phyloP scores from a whole-genome alignment of 2,797 vertebrate species.

The Microctenopoma lineatum region DNA sequence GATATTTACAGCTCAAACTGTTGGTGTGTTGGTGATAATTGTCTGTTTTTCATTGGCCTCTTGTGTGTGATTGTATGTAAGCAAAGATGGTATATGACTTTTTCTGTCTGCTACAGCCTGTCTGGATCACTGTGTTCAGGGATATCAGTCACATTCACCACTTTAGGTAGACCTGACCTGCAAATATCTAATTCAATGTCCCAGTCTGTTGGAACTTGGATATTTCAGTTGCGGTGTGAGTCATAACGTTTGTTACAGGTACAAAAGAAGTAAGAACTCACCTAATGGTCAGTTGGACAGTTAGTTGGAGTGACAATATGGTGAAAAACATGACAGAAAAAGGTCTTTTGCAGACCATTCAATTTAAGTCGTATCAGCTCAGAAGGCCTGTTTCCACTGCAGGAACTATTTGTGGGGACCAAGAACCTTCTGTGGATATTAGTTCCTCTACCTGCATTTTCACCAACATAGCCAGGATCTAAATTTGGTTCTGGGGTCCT shows the following conservation, averaged over 20 bases:
- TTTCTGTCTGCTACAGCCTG: slow-evolving; percentile 8
- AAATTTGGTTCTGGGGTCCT: no score
- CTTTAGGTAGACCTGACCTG: slow-evolving; percentile 16
- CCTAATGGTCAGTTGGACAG: neutral
- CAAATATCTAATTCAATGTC: neutral
- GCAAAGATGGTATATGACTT: slow-evolving; percentile 32
- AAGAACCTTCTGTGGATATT: no score
- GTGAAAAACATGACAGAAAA: neutral
- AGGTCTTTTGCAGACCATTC: neutral
- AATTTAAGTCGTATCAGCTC: neutral
- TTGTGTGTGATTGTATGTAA: slow-evolving; percentile 59
- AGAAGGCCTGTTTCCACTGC: no score
- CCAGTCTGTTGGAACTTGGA: neutral
- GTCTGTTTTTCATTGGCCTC: slow-evolving; percentile 48
- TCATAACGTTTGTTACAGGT: neutral
- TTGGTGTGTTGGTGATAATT: slow-evolving; percentile 64
- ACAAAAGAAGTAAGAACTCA: neutral
- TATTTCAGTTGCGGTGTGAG: slow-evolving; percentile 13
- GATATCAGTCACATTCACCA: slow-evolving; percentile 1
- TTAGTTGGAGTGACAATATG: neutral
- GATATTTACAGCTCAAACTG: slow-evolving; percentile 61
- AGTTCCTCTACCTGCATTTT: no score
- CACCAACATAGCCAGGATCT: no score
- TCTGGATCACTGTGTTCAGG: slow-evolving; percentile 16
- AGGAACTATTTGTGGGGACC: no score